phyloP scores from a whole-genome alignment of 2,888 invertebrate genomes.

The Drosophila kambysellisi region DNA sequence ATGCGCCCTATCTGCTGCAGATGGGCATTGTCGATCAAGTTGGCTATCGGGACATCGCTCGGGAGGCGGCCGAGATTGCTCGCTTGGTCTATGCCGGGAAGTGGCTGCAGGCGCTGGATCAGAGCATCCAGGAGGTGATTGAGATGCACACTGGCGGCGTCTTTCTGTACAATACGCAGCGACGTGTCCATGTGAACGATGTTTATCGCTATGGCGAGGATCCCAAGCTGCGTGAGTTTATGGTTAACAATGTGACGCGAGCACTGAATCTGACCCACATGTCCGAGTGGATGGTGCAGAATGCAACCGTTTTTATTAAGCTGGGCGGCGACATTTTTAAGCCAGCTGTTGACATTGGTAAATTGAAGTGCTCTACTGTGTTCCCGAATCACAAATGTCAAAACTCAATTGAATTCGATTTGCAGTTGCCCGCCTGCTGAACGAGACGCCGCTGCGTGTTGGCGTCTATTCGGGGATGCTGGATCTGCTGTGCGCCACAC shows the following conservation, averaged over 20 bases:
- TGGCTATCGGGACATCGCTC: slow-evolving; percentile 88
- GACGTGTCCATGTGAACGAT: slow-evolving; percentile 87
- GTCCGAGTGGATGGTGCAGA: slow-evolving; percentile 89
- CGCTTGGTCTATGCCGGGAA: slow-evolving; percentile 86
- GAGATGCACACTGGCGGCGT: slow-evolving; percentile 54
- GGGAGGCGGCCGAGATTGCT: slow-evolving; percentile 84
- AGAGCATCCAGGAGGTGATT: slow-evolving; percentile 69
- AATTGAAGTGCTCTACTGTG: not conserved
- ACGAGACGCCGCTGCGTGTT: slow-evolving; percentile 89
- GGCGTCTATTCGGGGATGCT: slow-evolving; percentile 92
- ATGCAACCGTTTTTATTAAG: slow-evolving; percentile 87
- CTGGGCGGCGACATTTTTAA: slow-evolving; percentile 91
- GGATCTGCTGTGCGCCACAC: slow-evolving; percentile 93
- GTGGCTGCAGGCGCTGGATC: slow-evolving; percentile 87
- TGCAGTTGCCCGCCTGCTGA: slow-evolving; percentile 89
- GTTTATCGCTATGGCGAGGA: slow-evolving; percentile 80
- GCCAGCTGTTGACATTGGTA: slow-evolving; percentile 90
- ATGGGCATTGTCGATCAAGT: slow-evolving; percentile 90
- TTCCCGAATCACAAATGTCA: not conserved
- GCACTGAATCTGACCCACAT: slow-evolving; percentile 88
- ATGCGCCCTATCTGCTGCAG: slow-evolving; percentile 92
- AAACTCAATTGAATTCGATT: not conserved
- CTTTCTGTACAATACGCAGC: slow-evolving; percentile 87
- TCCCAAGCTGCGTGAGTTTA: slow-evolving; percentile 86
- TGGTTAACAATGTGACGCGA: slow-evolving; percentile 89